phyloP scores from a whole-genome alignment of 2,888 invertebrate genomes.

The Rutpela maculata region DNA sequence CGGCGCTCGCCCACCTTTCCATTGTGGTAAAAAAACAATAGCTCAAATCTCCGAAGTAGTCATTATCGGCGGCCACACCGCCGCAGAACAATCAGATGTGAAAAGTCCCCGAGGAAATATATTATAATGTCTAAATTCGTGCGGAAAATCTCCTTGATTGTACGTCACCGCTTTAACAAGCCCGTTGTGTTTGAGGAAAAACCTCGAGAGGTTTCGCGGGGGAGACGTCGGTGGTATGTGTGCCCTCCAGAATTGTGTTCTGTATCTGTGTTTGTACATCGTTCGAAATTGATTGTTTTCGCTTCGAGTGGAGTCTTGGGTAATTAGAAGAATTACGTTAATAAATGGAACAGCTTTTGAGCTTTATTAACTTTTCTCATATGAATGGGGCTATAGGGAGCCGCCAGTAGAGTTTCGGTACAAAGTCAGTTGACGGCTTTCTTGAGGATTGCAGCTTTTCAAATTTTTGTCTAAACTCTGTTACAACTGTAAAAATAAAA shows the following conservation, averaged over 20 bases:
- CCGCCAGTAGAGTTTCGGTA: no score
- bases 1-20: background rate
- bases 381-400: no score
- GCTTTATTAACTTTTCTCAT: no score
- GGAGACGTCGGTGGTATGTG: background rate
- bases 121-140: conserved; percentile 70
- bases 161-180: conserved; percentile 64
- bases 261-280: conserved; percentile 3
- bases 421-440: no score
- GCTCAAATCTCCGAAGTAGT: conserved; percentile 23
- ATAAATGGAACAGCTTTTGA: no score
- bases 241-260: background rate
- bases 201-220: conserved; percentile 1
- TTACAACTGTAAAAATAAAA: no score
- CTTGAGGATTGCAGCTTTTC: no score
- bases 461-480: no score
- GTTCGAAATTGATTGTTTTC: conserved; percentile 3
- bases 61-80: conserved; percentile 12
- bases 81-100: conserved; percentile 24
- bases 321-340: background rate
- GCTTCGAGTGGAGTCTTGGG: background rate
- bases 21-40: conserved; percentile 8
- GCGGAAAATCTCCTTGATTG: conserved; percentile 72
- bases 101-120: conserved; percentile 68
- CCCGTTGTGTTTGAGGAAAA: conserved; percentile 57